Evolutionary conservation across 1,140 invertebrate genomes (phyloP), one percentile per base, ranked within the genome.

Genomic region (Thaumetopoea pityocampa): DNA sequence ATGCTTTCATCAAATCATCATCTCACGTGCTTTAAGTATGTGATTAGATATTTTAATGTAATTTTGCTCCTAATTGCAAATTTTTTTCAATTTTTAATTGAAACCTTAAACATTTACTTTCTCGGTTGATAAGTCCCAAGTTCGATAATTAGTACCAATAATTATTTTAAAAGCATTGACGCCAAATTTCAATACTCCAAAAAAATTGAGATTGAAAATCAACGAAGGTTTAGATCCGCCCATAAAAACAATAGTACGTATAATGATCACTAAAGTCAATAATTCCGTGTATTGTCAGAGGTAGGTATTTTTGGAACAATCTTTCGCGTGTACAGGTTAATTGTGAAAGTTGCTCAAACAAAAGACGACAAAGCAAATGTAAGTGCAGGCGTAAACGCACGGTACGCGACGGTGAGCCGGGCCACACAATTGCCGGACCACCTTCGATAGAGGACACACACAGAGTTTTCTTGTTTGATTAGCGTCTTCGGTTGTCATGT

Each of bases 341-440:
- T 53, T 62, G 50, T 57, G 53, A 61, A 52, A 60, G 57, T 44
- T 48, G 24, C 50, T 48, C 40, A 54, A 56, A 61, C 52, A 61
- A 61, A 52, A 44, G 56, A 27, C 23, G 17, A 28, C 16, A 46
- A 42, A 38, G 20, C 29, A 43, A 20, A 33, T 10, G 14, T 22
- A 27, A 46, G 38, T 32, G 20, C 29, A 43, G 16, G 27, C 15
- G 14, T 22, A 27, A 20, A 19, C 29, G 26, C 45, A 49, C 33
- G 35, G 48, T 48, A 41, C 37, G 40, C 42, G 38, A 51, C 52
- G 44, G 27, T 34, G 29, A 17, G 57, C 52, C 53, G 57, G 57
- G 56, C 57, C 28, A 9, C 17, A 48, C 49, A 41, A 52, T 52
- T 22, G 51, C 28, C 11, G 47, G 56, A 51, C 56, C 56, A 55